Conservation (phyloP, 2,113 vertebrate species). For the Pteronura brasiliensis region DNA sequence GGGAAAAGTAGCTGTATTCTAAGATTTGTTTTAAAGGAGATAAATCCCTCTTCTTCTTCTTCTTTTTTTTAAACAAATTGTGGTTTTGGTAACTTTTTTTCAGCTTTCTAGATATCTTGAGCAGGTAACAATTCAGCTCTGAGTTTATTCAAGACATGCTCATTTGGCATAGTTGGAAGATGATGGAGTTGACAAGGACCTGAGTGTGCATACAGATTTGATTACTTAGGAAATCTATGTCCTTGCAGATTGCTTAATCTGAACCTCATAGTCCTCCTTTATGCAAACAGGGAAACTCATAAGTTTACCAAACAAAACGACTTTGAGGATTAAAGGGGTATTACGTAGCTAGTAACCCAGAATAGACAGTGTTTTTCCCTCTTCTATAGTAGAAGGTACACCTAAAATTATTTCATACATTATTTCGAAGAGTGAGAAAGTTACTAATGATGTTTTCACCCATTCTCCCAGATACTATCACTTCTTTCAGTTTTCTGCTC, state of each 20-base stretch:
- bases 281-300: not conserved
- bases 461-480: not conserved
- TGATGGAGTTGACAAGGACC: not conserved
- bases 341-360: not conserved
- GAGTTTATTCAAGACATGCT: not conserved
- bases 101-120: not conserved
- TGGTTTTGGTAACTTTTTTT: constrained; percentile 20
- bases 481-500: not conserved
- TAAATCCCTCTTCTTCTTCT: not conserved
- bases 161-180: not conserved
- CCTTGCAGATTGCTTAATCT: not conserved
- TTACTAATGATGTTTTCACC: not conserved
- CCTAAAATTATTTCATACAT: not conserved
- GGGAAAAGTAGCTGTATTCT: not conserved
- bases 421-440: not conserved
- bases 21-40: not conserved
- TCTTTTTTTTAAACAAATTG: not conserved
- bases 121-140: not conserved
- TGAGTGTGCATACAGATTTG: not conserved
- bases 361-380: not conserved
- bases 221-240: not conserved
- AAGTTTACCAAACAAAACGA: not conserved
- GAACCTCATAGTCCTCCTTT: not conserved
- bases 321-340: constrained; percentile 4
- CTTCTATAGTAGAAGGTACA: not conserved